Evolutionary conservation across 2,797 vertebrate species (phyloP).

Genomic region (Sebastes kiyomatsui): DNA sequence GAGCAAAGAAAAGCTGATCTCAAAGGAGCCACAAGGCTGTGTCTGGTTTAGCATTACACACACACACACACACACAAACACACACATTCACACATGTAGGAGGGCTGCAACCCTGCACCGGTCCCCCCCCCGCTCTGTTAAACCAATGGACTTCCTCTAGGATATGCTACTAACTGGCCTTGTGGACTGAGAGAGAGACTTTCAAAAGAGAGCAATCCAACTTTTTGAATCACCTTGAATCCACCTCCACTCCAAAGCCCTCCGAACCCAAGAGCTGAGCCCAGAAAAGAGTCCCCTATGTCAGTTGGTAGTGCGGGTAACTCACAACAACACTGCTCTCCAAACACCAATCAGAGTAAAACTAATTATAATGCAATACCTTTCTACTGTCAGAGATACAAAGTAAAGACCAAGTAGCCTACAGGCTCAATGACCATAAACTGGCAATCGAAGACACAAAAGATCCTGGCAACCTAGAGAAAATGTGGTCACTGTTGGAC

Average conservation of each 20-base stretch:
- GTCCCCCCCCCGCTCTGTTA: slow-evolving; percentile 25
- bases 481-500: neutral
- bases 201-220: neutral
- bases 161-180: slow-evolving; percentile 17
- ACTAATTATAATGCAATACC: neutral
- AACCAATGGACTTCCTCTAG: slow-evolving; percentile 15
- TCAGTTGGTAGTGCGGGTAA: neutral
- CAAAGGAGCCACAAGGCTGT: slow-evolving; percentile 45
- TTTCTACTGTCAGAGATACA: neutral
- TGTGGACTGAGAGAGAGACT: neutral
- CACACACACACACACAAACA: slow-evolving; percentile 11
- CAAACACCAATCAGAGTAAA: neutral
- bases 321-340: neutral
- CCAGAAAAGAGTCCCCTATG: neutral
- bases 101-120: slow-evolving; percentile 44
- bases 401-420: neutral
- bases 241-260: neutral
- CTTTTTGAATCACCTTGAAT: neutral
- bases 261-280: neutral
- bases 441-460: neutral
- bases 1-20: slow-evolving; percentile 46
- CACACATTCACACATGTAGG: slow-evolving; percentile 14
- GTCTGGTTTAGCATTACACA: slow-evolving; percentile 58
- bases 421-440: neutral
- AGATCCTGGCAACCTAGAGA: neutral